Base-by-base conservation (phyloP, 1,140 invertebrate species). In the Drosophila seguyi region DNA sequence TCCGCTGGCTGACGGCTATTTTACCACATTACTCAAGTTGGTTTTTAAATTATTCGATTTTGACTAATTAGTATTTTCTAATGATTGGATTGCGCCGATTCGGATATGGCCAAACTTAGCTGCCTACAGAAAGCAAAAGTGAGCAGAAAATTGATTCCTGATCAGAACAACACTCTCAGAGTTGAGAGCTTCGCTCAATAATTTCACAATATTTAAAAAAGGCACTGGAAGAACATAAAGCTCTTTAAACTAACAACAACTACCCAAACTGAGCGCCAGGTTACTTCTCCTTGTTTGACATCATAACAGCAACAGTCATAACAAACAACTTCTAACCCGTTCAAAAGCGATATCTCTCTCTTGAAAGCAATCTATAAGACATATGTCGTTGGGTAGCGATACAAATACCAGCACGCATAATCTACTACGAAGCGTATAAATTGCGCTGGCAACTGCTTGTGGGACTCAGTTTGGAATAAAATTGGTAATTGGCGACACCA, bases 391-490 rank as follows among this genome's bases (percentile, higher is more conserved):
- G n/a, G n/a, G 7, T n/a, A 16, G n/a, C 14, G 34, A 25, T 25
- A n/a, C 6, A 16, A 16, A 47, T 38, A 31, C 10, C 31, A 31
- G 31, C 31, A 2, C 31, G 31, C 31, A 4, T 31, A 36, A 36
- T 53, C 18, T 14, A 48, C 47, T 48, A 34, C 20, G 18, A 4
- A n/a, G 42, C n/a, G 50, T 75, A 75, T 75, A 75, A 75, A 75
- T 56, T 36, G 59, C 11, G n/a, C 18, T 1, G 22, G 11, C 38
- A 20, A 6, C 3, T 14, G 41, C 18, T 75, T 52, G 50, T 11
- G 16, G 29, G 14, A 31, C 25, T 65, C 60, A 75, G 73, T 75
- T 57, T 18, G 29, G 7, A 65, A 56, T 31, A 16, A 25, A 13
- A 25, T 11, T 3, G 13, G 4, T 13, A 22, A 20, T 27, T 22